These are phyloP conservation scores for Lasius platythorax DNA, from an alignment of 2,888 invertebrate species.

Conservation along the genomic window DNA sequence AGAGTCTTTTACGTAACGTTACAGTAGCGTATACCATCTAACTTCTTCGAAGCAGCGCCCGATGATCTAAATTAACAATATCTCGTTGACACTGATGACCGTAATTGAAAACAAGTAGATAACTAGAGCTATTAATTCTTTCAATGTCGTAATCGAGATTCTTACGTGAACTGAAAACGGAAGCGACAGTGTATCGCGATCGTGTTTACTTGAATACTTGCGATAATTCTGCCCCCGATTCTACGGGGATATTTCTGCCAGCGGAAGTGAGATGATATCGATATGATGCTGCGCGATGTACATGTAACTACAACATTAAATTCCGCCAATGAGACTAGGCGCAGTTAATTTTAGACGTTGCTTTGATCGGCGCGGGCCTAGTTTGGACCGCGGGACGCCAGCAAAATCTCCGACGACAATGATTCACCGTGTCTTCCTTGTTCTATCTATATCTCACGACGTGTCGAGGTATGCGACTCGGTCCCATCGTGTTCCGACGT, in stretches of 20 bases:
- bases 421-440: conserved; percentile 82
- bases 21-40: background rate
- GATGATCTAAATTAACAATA: background rate
- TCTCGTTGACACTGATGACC: background rate
- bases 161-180: background rate
- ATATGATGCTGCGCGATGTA: background rate
- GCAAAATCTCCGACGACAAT: conserved; percentile 81
- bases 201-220: background rate
- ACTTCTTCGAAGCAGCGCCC: background rate
- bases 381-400: conserved; percentile 82
- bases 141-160: background rate
- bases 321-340: conserved; percentile 64
- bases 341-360: conserved; percentile 79
- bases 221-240: background rate
- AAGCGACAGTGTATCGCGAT: background rate
- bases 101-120: background rate
- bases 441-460: conserved; percentile 78
- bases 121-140: conserved; percentile 17
- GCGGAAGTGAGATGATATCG: background rate
- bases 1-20: background rate
- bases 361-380: conserved; percentile 82
- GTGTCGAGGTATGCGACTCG: conserved; percentile 73
- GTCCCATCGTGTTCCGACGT: conserved; percentile 48
- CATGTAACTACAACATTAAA: conserved; percentile 39
- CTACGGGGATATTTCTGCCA: background rate